Conservation (phyloP, 2,113 vertebrate genomes). For the Calidris pygmaea region DNA sequence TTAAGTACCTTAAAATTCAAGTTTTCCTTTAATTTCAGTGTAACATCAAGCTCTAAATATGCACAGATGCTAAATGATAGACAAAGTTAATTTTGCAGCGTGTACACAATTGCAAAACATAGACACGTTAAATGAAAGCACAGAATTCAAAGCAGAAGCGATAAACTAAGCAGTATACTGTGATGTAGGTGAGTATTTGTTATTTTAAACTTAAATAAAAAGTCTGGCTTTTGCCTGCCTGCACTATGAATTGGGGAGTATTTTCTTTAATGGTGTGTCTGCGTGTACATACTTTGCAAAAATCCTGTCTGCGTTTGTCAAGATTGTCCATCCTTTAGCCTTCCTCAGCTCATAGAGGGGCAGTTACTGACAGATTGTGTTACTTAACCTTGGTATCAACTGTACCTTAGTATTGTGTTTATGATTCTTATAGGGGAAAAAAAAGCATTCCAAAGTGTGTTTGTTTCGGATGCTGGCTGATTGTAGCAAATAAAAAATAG, state of each 20-base stretch:
- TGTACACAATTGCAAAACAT: neutral
- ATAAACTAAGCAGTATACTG: conserved; percentile 41
- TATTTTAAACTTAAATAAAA: conserved; percentile 59
- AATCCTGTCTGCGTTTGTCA: neutral
- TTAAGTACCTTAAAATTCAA: neutral
- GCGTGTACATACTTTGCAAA: neutral
- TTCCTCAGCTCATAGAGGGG: neutral
- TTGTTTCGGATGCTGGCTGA: neutral
- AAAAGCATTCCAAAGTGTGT: neutral
- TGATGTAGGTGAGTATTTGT: conserved; percentile 32
- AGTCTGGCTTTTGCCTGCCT: conserved; percentile 41
- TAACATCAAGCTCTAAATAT: neutral
- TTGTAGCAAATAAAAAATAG: conserved; percentile 1
- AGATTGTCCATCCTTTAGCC: neutral
- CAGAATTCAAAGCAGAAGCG: conserved; percentile 22
- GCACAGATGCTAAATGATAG: neutral
- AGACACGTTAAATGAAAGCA: conserved; percentile 44
- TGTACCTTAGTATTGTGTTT: neutral
- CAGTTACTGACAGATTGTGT: neutral
- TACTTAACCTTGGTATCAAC: neutral
- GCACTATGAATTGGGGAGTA: conserved; percentile 1
- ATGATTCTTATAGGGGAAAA: neutral
- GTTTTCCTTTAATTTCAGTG: neutral
- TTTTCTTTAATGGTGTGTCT: neutral
- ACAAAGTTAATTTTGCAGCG: neutral